Conservation (phyloP, 1,140 invertebrate species). For the Panagrolaimus sp. region DNA sequence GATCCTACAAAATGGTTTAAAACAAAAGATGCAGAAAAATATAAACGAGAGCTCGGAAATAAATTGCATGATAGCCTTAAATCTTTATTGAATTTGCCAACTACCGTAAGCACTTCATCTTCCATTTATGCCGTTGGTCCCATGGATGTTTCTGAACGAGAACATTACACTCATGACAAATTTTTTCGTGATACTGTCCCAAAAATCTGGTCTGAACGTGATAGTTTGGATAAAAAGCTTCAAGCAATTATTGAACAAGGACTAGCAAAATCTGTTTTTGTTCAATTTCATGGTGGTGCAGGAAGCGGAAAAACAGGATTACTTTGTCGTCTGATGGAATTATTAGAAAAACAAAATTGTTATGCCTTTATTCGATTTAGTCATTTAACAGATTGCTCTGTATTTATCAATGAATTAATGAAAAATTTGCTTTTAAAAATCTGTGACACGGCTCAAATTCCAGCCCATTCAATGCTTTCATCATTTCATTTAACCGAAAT, state of each 20-base stretch:
- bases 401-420: slow-evolving; percentile 43
- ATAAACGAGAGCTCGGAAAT: not conserved
- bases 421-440: slow-evolving; percentile 35
- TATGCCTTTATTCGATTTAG: slow-evolving; percentile 29
- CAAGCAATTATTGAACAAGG: slow-evolving; percentile 17
- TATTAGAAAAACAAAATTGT: slow-evolving; percentile 30
- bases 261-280: slow-evolving; percentile 27
- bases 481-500: slow-evolving; percentile 35
- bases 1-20: slow-evolving; percentile 1
- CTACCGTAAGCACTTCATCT: not conserved
- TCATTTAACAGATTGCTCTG: slow-evolving; percentile 31
- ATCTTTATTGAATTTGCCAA: not conserved
- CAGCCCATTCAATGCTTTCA: not conserved
- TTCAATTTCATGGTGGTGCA: slow-evolving; percentile 32
- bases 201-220: slow-evolving; percentile 16
- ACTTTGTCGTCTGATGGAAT: slow-evolving; percentile 32
- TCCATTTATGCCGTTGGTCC: not conserved
- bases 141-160: slow-evolving; percentile 16
- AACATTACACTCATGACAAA: not conserved
- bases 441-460: slow-evolving; percentile 22
- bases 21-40: not conserved
- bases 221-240: slow-evolving; percentile 15
- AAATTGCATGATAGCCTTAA: not conserved
- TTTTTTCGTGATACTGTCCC: slow-evolving; percentile 11
- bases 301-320: slow-evolving; percentile 42